Conservation (phyloP, 2,113 vertebrate species). For the Dasyornis broadbenti region DNA sequence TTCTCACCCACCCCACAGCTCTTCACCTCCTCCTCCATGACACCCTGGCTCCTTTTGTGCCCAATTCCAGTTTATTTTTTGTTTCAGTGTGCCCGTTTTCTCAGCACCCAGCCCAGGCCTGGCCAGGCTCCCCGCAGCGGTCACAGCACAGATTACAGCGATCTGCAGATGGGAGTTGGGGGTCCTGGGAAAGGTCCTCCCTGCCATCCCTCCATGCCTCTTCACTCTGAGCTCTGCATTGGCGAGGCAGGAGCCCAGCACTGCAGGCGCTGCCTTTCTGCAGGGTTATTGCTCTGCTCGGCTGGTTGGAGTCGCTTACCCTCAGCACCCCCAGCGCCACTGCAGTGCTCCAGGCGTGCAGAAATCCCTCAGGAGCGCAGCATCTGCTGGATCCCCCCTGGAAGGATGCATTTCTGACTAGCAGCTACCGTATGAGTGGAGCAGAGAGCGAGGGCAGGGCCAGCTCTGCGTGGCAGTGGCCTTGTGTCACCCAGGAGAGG, state of each 20-base stretch:
- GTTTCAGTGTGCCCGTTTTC: neutral
- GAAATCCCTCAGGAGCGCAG: neutral
- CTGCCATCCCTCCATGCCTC: neutral
- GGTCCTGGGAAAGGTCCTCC: neutral
- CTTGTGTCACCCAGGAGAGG: neutral
- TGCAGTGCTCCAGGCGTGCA: neutral
- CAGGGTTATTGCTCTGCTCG: neutral
- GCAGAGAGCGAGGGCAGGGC: neutral
- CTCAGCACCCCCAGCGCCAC: neutral
- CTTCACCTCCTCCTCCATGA: neutral
- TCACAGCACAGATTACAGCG: fast-evolving
- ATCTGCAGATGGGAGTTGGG: neutral
- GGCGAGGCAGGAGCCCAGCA: neutral
- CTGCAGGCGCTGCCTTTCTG: neutral
- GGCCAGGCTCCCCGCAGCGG: neutral
- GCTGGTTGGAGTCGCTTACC: neutral
- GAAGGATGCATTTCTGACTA: neutral
- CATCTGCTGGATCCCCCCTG: neutral
- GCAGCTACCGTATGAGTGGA: fast-evolving
- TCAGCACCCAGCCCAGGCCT: fast-evolving
- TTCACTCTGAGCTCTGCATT: neutral
- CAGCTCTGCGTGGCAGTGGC: neutral
- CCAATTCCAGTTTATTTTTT: neutral
- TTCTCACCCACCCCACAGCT: neutral
- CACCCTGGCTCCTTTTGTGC: neutral